phyloP scores from a whole-genome alignment of 1,140 invertebrate species.

The Metaphire vulgaris region DNA sequence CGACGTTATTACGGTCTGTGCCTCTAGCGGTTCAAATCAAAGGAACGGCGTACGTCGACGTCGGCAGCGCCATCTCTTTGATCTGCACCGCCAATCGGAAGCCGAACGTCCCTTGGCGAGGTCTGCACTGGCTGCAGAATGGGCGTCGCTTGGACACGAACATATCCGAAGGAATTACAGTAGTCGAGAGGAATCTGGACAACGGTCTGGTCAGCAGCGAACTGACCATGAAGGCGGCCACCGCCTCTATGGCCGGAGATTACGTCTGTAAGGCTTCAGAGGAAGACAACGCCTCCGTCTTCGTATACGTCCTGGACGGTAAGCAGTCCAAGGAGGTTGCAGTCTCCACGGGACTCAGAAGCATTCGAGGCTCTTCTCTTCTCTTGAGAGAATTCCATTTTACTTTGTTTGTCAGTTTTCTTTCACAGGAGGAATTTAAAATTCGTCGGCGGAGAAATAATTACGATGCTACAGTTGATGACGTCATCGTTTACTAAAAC shows the following conservation, averaged over 20 bases:
- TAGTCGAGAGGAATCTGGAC: conserved; percentile 33
- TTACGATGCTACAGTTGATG: too few relatives aligned
- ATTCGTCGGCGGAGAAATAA: too few relatives aligned
- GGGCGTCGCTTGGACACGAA: background rate
- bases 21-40: conserved; percentile 40
- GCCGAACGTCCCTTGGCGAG: conserved; percentile 29
- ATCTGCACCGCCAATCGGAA: conserved; percentile 40
- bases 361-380: too few relatives aligned
- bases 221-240: conserved; percentile 36
- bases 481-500: too few relatives aligned
- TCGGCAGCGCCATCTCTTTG: conserved; percentile 35
- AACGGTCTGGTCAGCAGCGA: conserved; percentile 33
- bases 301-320: conserved; percentile 40
- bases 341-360: too few relatives aligned
- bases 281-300: conserved; percentile 35
- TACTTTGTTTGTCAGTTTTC: too few relatives aligned
- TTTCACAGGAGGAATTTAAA: too few relatives aligned
- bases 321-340: too few relatives aligned
- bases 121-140: conserved; percentile 37
- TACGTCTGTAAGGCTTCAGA: conserved; percentile 40
- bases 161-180: conserved; percentile 32
- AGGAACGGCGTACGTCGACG: conserved; percentile 39
- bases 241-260: conserved; percentile 35
- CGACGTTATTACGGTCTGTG: too few relatives aligned
- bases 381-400: too few relatives aligned